Conservation (phyloP, 2,113 vertebrate species). For the Vicugna pacos region DNA sequence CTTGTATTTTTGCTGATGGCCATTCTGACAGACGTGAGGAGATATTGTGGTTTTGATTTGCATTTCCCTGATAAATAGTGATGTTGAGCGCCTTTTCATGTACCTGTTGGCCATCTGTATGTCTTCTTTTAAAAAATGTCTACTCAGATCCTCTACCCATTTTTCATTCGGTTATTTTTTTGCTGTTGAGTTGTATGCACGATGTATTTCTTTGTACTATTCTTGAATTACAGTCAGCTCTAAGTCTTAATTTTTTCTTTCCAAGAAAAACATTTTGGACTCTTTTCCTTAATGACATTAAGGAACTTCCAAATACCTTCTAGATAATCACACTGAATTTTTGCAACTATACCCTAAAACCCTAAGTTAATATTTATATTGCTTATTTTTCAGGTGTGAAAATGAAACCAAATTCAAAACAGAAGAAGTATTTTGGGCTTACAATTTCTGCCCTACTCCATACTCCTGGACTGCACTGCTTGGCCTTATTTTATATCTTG, state of each 20-base stretch:
- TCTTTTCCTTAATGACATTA: background rate
- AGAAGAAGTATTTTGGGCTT: conserved; percentile 94
- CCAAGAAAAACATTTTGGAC: background rate
- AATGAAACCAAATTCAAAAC: conserved; percentile 91
- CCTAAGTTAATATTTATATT: conserved; percentile 15
- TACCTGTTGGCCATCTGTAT: background rate
- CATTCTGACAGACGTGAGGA: background rate
- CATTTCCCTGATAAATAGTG: background rate
- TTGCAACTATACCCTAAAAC: background rate
- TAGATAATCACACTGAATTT: background rate
- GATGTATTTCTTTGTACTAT: background rate
- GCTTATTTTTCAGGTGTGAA: conserved; percentile 91
- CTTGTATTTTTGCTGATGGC: background rate
- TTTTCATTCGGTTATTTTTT: background rate
- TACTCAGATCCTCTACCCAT: background rate
- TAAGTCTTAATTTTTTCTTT: background rate
- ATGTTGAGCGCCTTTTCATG: background rate
- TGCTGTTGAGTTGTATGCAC: background rate
- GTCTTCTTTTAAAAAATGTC: background rate
- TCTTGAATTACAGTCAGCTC: background rate
- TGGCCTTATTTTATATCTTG: conserved; percentile 95
- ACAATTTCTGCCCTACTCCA: conserved; percentile 97
- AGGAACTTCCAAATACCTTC: background rate
- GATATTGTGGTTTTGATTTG: background rate
- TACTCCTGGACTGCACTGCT: conserved; percentile 96